Evolutionary conservation across 2,888 invertebrate genomes (phyloP), one percentile per base, ranked within the genome.

Genomic region (Euclidia mi): DNA sequence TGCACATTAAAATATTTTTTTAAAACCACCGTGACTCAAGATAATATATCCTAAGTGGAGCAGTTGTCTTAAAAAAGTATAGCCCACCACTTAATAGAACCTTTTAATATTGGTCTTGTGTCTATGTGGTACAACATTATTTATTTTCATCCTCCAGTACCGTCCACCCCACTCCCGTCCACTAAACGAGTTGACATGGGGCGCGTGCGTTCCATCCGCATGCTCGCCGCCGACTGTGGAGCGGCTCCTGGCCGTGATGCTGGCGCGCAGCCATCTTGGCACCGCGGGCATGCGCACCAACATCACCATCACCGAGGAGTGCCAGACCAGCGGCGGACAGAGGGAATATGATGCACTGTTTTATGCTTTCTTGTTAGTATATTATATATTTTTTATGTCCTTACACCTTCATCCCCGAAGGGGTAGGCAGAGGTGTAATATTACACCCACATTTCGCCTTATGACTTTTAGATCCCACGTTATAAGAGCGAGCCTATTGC

Each of bases 141-240:
- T n/a, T n/a, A n/a, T n/a, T n/a, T n/a, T 34, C 12, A 20, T 56
- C 3, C 9, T 32, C 14, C 50, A 92, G 92, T 76, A 85, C 32
- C 84, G 79, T 53, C 88, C 88, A 1, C 81, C 71, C 0, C 84
- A 87, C 68, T 76, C 77, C 34, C 87, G 87, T 10, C 87, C 87
- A 0, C 76, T 88, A 11, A 92, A 90, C 76, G 85, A 88, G 67
- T 56, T 95, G 45, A 91, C 94, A 51, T 95, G 95, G 95, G 95
- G 95, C 0, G 87, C 93, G 1, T 96, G 96, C 67, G 93, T 95
- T 10, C 96, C 96, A 0, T 85, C 87, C 0, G 81, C 88, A 0
- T 96, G 96, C 67, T 72, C 77, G 0, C 78, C 89, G 0, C 65
- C 55, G 0, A 87, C 92, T 0, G 88, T 92, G 11, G 87, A 88